A percentile compares a stretch with the other conserved stretches of the same genome.
Conservation (phyloP, 2,888 invertebrate genomes). For the Hydroisotoma schaefferi region DNA sequence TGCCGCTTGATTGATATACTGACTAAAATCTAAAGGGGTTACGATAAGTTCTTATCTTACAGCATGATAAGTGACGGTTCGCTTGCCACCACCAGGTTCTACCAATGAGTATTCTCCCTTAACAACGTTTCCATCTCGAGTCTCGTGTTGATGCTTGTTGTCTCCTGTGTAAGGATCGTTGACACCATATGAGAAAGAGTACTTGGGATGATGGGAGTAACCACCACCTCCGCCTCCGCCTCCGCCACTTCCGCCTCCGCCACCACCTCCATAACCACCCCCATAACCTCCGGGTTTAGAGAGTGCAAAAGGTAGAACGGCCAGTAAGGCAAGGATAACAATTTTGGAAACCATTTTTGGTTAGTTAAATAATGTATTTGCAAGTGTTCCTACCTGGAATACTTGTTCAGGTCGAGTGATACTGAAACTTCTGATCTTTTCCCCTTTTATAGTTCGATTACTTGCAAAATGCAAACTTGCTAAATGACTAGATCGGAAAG, state of each 20-base stretch:
- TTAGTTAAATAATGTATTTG: background rate
- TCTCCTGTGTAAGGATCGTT: slow-evolving; percentile 45
- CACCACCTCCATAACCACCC: slow-evolving; percentile 16
- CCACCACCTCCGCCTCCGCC: slow-evolving; percentile 27
- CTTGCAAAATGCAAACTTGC: background rate
- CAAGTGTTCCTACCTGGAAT: background rate
- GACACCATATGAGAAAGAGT: slow-evolving; percentile 31
- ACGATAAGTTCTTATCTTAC: slow-evolving; percentile 8
- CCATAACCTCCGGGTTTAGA: slow-evolving; percentile 33
- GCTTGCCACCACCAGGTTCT: slow-evolving; percentile 69
- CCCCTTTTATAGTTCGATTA: slow-evolving; percentile 1
- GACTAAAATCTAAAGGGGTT: background rate
- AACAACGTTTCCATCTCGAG: slow-evolving; percentile 68
- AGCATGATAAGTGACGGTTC: slow-evolving; percentile 70
- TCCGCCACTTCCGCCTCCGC: slow-evolving; percentile 21
- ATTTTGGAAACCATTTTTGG: slow-evolving; percentile 20
- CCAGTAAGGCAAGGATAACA: slow-evolving; percentile 19
- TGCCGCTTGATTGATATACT: too few species aligned
- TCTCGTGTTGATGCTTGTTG: slow-evolving; percentile 64
- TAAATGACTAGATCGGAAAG: background rate
- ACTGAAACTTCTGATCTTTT: background rate
- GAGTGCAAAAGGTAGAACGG: slow-evolving; percentile 25
- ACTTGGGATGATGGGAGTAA: slow-evolving; percentile 35
- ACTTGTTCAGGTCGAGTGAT: background rate
- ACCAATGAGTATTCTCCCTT: slow-evolving; percentile 69